Evolutionary conservation across 2,797 vertebrate genomes (phyloP).

Genomic region (Antennarius maculatus): DNA sequence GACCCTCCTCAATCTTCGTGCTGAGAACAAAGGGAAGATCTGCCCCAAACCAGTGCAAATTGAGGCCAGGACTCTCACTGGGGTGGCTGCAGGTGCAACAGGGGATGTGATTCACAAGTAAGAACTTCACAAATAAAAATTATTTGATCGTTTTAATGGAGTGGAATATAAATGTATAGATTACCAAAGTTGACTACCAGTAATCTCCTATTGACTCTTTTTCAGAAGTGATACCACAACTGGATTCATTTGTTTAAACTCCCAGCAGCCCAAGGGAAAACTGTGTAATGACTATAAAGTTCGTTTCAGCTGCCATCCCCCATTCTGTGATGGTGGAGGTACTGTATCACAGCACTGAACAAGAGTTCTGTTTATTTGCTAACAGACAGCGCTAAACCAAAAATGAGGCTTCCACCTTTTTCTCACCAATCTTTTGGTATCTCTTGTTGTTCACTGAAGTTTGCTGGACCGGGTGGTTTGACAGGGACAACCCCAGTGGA

Average conservation of each 20-base stretch:
- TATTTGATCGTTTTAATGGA: neutral
- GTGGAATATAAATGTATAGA: too few species aligned
- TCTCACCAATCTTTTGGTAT: too few species aligned
- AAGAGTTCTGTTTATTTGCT: neutral
- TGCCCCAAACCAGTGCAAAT: slow-evolving; percentile 34
- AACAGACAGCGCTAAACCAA: too few species aligned
- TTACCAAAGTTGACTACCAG: too few species aligned
- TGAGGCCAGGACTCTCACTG: slow-evolving; percentile 42
- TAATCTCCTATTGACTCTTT: neutral
- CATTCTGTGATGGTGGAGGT: slow-evolving; percentile 41
- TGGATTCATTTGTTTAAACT: slow-evolving; percentile 56
- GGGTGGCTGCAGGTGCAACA: slow-evolving; percentile 12
- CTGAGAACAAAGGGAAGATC: slow-evolving; percentile 42
- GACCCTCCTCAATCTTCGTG: neutral
- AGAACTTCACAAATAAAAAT: slow-evolving; percentile 1
- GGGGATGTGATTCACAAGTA: slow-evolving; percentile 45
- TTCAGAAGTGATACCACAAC: slow-evolving; percentile 25
- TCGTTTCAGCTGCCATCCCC: slow-evolving; percentile 48
- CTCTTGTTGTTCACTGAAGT: neutral
- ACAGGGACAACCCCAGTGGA: slow-evolving; percentile 37
- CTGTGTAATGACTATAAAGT: slow-evolving; percentile 48
- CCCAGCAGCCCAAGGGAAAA: slow-evolving; percentile 7
- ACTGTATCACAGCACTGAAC: neutral
- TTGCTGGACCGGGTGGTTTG: slow-evolving; percentile 46
- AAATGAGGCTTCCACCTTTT: too few species aligned